Conservation (phyloP, 2,797 vertebrate species). For the Cyclopterus lumpus region DNA sequence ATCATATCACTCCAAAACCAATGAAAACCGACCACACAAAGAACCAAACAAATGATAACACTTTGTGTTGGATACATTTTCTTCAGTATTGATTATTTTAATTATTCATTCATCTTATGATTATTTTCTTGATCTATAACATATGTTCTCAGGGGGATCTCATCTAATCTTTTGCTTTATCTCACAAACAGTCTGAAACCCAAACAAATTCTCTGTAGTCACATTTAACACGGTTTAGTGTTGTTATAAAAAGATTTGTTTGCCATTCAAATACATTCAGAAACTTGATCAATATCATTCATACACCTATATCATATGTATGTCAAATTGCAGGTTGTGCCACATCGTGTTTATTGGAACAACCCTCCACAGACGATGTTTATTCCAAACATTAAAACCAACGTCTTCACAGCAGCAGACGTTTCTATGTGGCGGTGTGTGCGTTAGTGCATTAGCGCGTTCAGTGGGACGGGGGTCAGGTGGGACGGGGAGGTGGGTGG, state of each 20-base stretch:
- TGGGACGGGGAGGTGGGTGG: constrained; percentile 18
- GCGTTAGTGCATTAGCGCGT: constrained; percentile 75
- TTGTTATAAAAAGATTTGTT: no score
- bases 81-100: not conserved
- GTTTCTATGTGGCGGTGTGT: constrained; percentile 3
- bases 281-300: no score
- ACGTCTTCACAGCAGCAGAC: constrained; percentile 3
- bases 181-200: not conserved
- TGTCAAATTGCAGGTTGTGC: not conserved
- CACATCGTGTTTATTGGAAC: not conserved
- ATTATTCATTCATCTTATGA: not conserved
- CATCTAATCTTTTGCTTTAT: not conserved
- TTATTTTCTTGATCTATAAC: not conserved
- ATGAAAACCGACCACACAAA: constrained; percentile 5
- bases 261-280: no score
- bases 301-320: not conserved
- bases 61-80: not conserved
- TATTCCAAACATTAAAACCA: constrained; percentile 14
- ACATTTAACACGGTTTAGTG: not conserved
- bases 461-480: constrained; percentile 35
- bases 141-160: not conserved
- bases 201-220: not conserved
- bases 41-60: constrained; percentile 4
- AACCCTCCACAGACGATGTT: constrained; percentile 4
- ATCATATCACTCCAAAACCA: not conserved